Evolutionary conservation across 23 tunicate genomes (phyloP).

Genomic region (Styela clava): DNA sequence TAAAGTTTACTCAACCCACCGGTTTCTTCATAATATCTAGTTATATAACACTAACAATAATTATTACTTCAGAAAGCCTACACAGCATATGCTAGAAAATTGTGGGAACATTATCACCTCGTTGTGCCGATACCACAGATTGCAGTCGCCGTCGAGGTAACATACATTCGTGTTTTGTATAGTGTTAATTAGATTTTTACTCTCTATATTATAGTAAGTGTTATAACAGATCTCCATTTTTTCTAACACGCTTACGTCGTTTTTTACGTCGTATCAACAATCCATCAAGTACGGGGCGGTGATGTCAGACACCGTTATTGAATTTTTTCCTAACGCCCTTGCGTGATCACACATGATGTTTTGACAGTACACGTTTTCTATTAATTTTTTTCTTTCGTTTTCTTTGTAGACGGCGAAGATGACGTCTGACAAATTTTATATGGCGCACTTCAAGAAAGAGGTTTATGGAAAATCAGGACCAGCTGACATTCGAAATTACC

Average conservation of each 20-base stretch:
- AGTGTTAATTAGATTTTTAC: neutral
- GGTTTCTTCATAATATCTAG: too few relatives aligned
- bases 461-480: slow-evolving; percentile 75
- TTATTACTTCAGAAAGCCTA: slow-evolving; percentile 58
- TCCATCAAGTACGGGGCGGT: too few relatives aligned
- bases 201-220: neutral
- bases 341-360: too few relatives aligned
- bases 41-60: too few relatives aligned
- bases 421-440: slow-evolving; percentile 88
- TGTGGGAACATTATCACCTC: slow-evolving; percentile 86
- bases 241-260: neutral
- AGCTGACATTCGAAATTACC: slow-evolving; percentile 67
- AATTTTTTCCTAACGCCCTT: too few relatives aligned
- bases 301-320: too few relatives aligned
- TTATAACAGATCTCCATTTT: neutral
- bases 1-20: too few relatives aligned
- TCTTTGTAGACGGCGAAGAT: slow-evolving; percentile 59
- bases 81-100: slow-evolving; percentile 71
- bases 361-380: too few relatives aligned
- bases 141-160: slow-evolving; percentile 69
- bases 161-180: neutral
- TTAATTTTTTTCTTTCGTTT: neutral
- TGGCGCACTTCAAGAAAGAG: slow-evolving; percentile 59
- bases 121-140: slow-evolving; percentile 74
- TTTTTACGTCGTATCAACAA: neutral